These are phyloP conservation scores for Eurystomus gularis DNA, from an alignment of 2,113 vertebrate genomes.

Conservation along the genomic window DNA sequence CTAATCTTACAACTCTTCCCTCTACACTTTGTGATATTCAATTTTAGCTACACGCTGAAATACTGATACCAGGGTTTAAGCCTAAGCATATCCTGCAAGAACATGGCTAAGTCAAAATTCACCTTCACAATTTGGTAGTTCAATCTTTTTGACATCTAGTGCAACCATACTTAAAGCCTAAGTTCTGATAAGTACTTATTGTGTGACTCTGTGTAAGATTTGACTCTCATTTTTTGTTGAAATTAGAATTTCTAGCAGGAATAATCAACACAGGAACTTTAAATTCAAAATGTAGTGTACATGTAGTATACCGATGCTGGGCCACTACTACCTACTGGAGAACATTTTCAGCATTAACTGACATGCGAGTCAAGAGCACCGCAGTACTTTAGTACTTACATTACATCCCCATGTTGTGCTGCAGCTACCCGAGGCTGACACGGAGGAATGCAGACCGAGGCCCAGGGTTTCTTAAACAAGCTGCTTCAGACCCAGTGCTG, in stretches of 20 bases:
- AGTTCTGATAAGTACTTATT: background rate
- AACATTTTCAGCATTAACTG: background rate
- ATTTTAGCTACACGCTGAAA: background rate
- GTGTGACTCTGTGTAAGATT: background rate
- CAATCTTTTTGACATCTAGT: background rate
- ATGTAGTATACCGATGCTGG: fast-evolving
- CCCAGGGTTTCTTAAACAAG: background rate
- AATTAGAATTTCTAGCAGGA: background rate
- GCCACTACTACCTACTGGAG: background rate
- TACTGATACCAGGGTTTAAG: background rate
- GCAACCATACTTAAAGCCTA: background rate
- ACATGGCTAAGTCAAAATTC: background rate
- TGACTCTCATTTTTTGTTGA: background rate
- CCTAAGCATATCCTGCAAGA: background rate
- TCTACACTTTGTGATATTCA: background rate
- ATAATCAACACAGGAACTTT: background rate
- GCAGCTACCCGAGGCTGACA: no score
- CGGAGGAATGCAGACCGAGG: background rate
- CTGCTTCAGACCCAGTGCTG: background rate
- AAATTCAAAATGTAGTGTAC: background rate
- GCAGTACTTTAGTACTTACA: background rate
- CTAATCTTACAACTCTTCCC: background rate
- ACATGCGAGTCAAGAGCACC: background rate
- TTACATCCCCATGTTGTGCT: background rate
- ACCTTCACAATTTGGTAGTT: background rate